Base-by-base conservation (phyloP, 2,113 vertebrate species). In the Rhadina sibilatrix region DNA sequence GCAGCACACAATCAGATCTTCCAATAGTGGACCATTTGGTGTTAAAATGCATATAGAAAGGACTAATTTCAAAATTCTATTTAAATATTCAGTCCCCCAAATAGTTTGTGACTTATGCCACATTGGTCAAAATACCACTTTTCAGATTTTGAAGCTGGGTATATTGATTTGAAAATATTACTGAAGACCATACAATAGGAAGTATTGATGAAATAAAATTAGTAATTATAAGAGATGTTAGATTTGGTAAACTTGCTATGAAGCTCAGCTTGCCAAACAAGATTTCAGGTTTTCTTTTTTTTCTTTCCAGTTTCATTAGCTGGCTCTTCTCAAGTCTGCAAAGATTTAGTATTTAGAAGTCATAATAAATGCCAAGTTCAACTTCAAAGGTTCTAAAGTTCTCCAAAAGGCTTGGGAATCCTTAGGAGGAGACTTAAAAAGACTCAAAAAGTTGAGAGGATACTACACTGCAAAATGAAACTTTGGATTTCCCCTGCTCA, bases 251-350 rank as follows among this genome's bases (percentile, higher is more conserved):
- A 60, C 7, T 69, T 69, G 25, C 28, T 23, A 12, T 13, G 4
- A 50, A 87, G 12, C 25, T 70, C 35, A 53, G 4, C 18, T 87
- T 70, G 25, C 28, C 30, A 64, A 82, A 63, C 3, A 76, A 33
- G 21, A 68, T 40, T 35, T 60, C 44, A 33, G 35, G 78, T 30
- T 42, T 65, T 44, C 37, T 7, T 78, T 44, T 40, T 7, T 78
- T 81, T 81, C 31, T 69, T 86, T 52, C 8, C 31, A 20, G 11
- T 82, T 72, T 71, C 38, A 24, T 77, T 66, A 70, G 30, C 28
- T 66, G 12, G 5, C 12, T 91, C n/a, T 75, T 70, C 31, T n/a
- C 0, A 0, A 47, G 0, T 25, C 16, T 5, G 17, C 3, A 10
- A 87, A 78, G 18, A 54, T 75, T 66, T 52, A 52, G 11, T 53